Conservation (phyloP, 2,888 invertebrate genomes). For the Nemapogon koenigi region DNA sequence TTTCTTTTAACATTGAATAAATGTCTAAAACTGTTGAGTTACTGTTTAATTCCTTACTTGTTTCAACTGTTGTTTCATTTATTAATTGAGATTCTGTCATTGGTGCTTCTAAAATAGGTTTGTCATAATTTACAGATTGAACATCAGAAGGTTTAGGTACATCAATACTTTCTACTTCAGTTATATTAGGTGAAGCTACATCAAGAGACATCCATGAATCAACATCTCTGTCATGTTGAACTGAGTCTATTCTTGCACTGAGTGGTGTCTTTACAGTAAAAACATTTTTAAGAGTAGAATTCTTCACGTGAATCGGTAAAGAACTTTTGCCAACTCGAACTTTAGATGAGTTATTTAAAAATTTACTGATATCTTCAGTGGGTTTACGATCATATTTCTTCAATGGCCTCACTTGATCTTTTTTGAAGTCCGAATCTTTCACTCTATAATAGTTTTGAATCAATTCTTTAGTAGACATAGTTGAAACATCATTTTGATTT, state of each 20-base stretch:
- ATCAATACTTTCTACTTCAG: constrained; percentile 20
- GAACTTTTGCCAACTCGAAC: constrained; percentile 22
- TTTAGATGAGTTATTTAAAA: constrained; percentile 17
- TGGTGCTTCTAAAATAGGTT: background rate
- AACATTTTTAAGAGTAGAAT: constrained; percentile 30
- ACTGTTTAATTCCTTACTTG: constrained; percentile 22
- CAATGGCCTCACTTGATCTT: constrained; percentile 17
- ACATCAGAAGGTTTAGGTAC: background rate
- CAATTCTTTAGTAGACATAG: constrained; percentile 50
- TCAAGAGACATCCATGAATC: constrained; percentile 59
- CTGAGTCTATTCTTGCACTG: constrained; percentile 47
- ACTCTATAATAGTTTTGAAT: constrained; percentile 56
- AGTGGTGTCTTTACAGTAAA: constrained; percentile 31
- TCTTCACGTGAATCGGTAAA: constrained; percentile 24
- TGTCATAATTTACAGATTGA: background rate
- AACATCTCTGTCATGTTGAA: constrained; percentile 51
- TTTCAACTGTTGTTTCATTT: background rate
- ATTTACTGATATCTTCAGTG: constrained; percentile 18
- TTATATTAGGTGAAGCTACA: constrained; percentile 38
- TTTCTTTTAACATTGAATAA: constrained; percentile 58
- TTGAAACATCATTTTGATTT: constrained; percentile 35
- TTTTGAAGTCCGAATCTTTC: constrained; percentile 35
- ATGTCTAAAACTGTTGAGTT: constrained; percentile 54
- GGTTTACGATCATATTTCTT: constrained; percentile 36
- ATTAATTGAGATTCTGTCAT: background rate